Evolutionary conservation across 2,888 invertebrate species (phyloP).

Genomic region (Melanostoma scalare): DNA sequence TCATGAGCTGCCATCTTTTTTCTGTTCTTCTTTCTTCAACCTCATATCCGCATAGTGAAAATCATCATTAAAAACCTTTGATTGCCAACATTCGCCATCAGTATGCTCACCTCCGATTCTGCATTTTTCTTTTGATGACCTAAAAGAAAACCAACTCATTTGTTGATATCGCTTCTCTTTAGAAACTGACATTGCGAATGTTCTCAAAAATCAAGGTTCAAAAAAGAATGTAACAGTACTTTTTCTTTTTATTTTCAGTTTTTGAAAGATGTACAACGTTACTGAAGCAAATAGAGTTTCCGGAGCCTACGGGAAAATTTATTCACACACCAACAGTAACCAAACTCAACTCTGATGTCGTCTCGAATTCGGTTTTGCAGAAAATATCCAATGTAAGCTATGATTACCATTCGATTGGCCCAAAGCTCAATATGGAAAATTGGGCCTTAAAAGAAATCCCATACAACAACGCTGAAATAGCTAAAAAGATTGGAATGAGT

Average conservation of each 20-base stretch:
- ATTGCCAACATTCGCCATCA: too few species aligned
- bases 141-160: too few species aligned
- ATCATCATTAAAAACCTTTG: too few species aligned
- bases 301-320: constrained; percentile 49
- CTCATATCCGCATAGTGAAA: too few species aligned
- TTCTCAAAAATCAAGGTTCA: constrained; percentile 6
- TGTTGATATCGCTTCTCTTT: background rate
- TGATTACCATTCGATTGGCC: constrained; percentile 59
- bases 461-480: constrained; percentile 32
- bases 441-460: constrained; percentile 50
- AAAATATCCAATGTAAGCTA: constrained; percentile 55
- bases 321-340: constrained; percentile 36
- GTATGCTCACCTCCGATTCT: too few species aligned
- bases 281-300: constrained; percentile 27
- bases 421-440: constrained; percentile 31
- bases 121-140: too few species aligned
- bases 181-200: background rate
- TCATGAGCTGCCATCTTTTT: too few species aligned
- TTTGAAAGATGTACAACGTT: constrained; percentile 31
- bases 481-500: constrained; percentile 49
- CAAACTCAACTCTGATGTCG: background rate
- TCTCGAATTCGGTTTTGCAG: constrained; percentile 53
- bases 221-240: background rate
- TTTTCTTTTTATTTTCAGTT: constrained; percentile 19
- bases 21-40: too few species aligned